These are phyloP conservation scores for Turritopsis rubra DNA, from an alignment of 30 jellyfish, hydroid and myxozoan genomes.

Conservation along the genomic window DNA sequence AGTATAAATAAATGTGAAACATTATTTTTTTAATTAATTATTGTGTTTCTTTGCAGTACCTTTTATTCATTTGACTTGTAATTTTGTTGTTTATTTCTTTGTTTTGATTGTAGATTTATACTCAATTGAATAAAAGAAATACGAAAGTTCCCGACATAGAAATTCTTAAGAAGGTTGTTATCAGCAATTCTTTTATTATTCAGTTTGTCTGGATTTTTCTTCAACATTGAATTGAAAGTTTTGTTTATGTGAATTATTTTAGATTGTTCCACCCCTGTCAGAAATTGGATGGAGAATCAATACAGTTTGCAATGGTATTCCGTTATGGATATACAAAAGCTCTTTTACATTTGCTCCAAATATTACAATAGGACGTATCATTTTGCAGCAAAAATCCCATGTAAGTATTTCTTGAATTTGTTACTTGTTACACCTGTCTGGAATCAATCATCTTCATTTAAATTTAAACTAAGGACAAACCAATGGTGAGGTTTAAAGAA, in stretches of 20 bases:
- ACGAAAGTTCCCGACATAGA: conserved; percentile 4
- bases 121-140: background rate
- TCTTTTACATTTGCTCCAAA: conserved; percentile 50
- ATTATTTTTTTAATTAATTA: no score
- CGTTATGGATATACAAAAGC: conserved; percentile 45
- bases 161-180: conserved; percentile 1
- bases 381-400: conserved; percentile 40
- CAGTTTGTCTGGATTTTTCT: background rate
- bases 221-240: background rate
- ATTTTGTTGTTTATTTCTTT: no score
- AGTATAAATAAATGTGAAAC: no score
- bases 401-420: background rate
- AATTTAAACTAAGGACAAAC: no score
- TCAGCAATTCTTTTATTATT: background rate
- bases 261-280: conserved; percentile 58
- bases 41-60: no score
- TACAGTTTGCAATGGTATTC: conserved; percentile 48
- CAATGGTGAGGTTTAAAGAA: no score
- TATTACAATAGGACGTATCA: conserved; percentile 45
- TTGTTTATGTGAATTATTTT: background rate
- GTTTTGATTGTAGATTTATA: conserved; percentile 18
- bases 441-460: no score
- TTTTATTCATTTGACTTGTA: no score
- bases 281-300: conserved; percentile 61
- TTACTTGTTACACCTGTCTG: no score